Evolutionary conservation across 2,797 vertebrate species (phyloP).

Genomic region (Pangasius djambal): DNA sequence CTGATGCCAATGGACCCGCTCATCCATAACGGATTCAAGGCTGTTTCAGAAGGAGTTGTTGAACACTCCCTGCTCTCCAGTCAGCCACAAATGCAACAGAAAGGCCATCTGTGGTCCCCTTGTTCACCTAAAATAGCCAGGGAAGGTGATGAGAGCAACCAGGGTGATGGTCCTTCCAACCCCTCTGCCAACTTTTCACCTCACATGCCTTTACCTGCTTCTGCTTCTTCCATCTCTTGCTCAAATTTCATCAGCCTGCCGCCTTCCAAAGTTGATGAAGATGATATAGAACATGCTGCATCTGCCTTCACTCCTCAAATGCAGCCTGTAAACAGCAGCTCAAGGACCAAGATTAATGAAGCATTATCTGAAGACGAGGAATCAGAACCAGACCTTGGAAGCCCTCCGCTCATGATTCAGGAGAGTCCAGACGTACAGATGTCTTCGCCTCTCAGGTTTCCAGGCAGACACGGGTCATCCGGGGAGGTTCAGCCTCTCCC

Average conservation of each 20-base stretch:
- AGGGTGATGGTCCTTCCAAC: slow-evolving; percentile 28
- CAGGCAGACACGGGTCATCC: slow-evolving; percentile 56
- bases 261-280: slow-evolving; percentile 57
- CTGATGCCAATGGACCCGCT: slow-evolving; percentile 57
- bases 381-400: slow-evolving; percentile 73
- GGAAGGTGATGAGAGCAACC: slow-evolving; percentile 44
- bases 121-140: slow-evolving; percentile 54
- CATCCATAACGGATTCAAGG: slow-evolving; percentile 83
- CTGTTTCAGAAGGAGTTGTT: slow-evolving; percentile 54
- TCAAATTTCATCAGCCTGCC: slow-evolving; percentile 50
- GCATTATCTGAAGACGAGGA: slow-evolving; percentile 69
- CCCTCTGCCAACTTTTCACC: slow-evolving; percentile 50
- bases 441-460: slow-evolving; percentile 71
- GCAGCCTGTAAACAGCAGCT: slow-evolving; percentile 60
- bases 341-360: slow-evolving; percentile 43
- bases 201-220: slow-evolving; percentile 49
- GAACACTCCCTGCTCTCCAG: not conserved
- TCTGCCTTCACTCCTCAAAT: slow-evolving; percentile 35
- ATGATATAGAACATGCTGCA: slow-evolving; percentile 30
- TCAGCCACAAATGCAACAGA: slow-evolving; percentile 56
- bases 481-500: slow-evolving; percentile 53
- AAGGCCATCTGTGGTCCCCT: slow-evolving; percentile 61
- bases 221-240: slow-evolving; percentile 38
- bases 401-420: slow-evolving; percentile 73
- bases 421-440: slow-evolving; percentile 71